These are phyloP conservation scores for Micromussa lordhowensis DNA, from an alignment of 92 coral and sea anemone species.

Conservation along the genomic window DNA sequence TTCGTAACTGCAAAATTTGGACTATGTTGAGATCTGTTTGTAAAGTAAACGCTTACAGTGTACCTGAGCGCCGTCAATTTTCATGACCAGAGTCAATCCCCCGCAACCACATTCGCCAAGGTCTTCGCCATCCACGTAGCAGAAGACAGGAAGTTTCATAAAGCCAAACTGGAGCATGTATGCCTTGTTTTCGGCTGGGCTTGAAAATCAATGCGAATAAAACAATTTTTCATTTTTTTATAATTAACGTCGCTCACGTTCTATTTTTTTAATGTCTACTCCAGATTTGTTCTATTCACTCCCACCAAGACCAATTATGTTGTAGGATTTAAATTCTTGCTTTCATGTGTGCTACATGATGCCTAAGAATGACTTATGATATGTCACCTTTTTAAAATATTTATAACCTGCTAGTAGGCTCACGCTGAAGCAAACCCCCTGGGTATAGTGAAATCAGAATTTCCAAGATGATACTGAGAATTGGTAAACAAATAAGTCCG, in stretches of 20 bases:
- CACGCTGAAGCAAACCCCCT: no score
- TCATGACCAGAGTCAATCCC: slow-evolving; percentile 18
- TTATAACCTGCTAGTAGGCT: no score
- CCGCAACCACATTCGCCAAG: slow-evolving; percentile 12
- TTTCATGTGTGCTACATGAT: no score
- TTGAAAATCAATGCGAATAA: background rate
- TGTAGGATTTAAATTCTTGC: no score
- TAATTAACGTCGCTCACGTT: background rate
- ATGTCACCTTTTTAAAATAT: no score
- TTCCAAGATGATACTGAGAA: no score
- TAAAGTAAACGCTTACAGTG: background rate
- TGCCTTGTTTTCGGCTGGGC: background rate
- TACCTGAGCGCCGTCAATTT: slow-evolving; percentile 12
- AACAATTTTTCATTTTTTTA: background rate
- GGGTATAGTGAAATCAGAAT: no score
- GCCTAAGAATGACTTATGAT: no score
- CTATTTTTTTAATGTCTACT: no score
- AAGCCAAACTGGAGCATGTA: slow-evolving; percentile 1
- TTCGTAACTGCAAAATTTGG: background rate
- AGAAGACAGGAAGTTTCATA: slow-evolving; percentile 8
- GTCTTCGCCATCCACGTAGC: background rate
- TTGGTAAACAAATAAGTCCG: no score
- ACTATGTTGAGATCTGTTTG: background rate
- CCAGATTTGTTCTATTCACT: no score
- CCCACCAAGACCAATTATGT: no score